Evolutionary conservation across 2,888 invertebrate genomes (phyloP), one percentile per base, ranked within the genome.

Genomic region (Acleris holmiana): DNA sequence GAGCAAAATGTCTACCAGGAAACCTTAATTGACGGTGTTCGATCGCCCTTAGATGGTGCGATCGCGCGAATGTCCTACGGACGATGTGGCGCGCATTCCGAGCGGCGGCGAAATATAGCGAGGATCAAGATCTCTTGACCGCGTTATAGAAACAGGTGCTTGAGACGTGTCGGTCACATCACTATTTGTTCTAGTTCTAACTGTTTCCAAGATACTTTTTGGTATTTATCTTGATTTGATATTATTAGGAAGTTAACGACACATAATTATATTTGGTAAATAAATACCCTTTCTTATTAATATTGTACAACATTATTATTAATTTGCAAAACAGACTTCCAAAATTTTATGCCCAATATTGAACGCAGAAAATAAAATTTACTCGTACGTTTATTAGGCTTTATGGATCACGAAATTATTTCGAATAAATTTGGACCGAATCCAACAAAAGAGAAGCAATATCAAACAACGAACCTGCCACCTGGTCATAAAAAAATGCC

Each of bases 111-210:
- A 72, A 76, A 71, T 68, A 71, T 71, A 75, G 77, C 73, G 72
- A 78, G 73, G 76, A 85, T 85, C 84, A 83, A 85, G 87, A 88
- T 88, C 83, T 82, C 82, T 85, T 81, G 86, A 82, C 81, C 87
- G 84, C 84, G 86, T 86, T 88, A 86, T 83, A 85, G 78, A 85
- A 89, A 88, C 89, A 89, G 89, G 89, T 89, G 89, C 81, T 77
- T 68, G 68, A 72, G 70, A 68, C 66, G 69, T 62, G 49, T 61
- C 58, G 67, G 47, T 65, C 67, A 69, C 63, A 68, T 61, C 67
- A 23, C 63, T 51, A 61, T 56, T 61, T 53, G 17, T 48, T 48
- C 17, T 50, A 17, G 25, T 29, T 35, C 35, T 35, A 35, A 13
- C 19, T 5, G 44, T 7, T 54, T 53, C 40, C 4, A 35, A 35